These are phyloP conservation scores for Pteromalus puparum DNA, from an alignment of 1,140 invertebrate genomes.

Conservation along the genomic window DNA sequence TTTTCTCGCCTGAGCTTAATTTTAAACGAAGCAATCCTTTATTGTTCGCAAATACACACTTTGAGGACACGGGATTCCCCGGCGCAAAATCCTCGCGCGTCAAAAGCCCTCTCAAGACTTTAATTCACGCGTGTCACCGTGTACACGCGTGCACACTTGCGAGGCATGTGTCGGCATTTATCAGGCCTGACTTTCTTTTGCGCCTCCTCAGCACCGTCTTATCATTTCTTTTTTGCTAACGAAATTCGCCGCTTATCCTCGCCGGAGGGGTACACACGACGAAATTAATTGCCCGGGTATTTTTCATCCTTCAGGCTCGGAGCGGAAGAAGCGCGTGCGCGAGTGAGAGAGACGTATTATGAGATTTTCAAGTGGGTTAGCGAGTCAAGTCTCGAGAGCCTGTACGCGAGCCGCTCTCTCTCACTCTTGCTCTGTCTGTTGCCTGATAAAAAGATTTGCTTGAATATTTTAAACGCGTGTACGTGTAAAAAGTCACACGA, in stretches of 20 bases:
- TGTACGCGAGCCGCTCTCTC: background rate
- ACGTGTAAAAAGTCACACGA: conserved; percentile 34
- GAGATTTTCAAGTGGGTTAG: conserved; percentile 52
- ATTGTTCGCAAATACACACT: background rate
- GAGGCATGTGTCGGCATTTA: conserved; percentile 17
- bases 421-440: conserved; percentile 3
- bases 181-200: conserved; percentile 40
- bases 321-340: background rate
- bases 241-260: conserved; percentile 48
- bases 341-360: conserved; percentile 31
- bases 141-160: background rate
- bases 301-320: conserved; percentile 40
- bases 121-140: conserved; percentile 19
- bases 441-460: conserved; percentile 50
- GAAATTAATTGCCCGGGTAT: conserved; percentile 49
- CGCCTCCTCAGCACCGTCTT: conserved; percentile 2
- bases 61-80: background rate
- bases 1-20: background rate
- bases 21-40: background rate
- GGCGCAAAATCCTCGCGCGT: conserved; percentile 15
- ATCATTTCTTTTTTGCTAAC: conserved; percentile 42
- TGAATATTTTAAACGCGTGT: conserved; percentile 34
- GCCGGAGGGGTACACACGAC: conserved; percentile 27
- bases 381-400: conserved; percentile 32
- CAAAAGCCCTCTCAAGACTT: conserved; percentile 29